Base-by-base conservation (phyloP, 2,888 invertebrate genomes). In the Crematogaster levior region DNA sequence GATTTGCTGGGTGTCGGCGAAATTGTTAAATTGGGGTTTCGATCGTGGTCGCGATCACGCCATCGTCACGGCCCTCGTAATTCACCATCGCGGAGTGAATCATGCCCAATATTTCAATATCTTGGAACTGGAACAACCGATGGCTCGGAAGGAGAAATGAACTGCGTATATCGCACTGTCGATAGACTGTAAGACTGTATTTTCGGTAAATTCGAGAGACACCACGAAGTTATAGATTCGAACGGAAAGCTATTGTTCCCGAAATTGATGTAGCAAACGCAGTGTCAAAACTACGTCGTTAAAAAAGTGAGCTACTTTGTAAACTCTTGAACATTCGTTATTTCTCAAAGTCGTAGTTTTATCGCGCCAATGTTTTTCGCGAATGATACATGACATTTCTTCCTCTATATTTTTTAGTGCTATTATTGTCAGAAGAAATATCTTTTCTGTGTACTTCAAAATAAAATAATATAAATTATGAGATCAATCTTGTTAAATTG, bases 51-150 rank as follows among this genome's bases (percentile, higher is more conserved):
- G 60, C 34, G 60, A 73, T 46, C 74, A 24, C 12, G 18, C 3
- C 24, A 18, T 74, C 37, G 60, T 74, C 61, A 27, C 27, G 18
- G 3, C 10, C 40, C 56, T 72, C 72, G 12, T 72, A 72, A 72
- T 56, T 61, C 34, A 60, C 34, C 10, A 74, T 21, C 21, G 24
- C 12, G 4, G 40, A 58, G 30, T 30, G 24, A 74, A 61, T 48
- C 60, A 21, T 46, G 46, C 60, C 21, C 34, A 21, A 74, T 61
- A 61, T 74, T 74, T 74, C 61, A 61, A 74, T 61, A 74, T 74
- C 61, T 48, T 34, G 61, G 34, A 12, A n/a, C 27, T 56, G 27
- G 40, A 72, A 48, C 74, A 24, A 48, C 21, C 46, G 60, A 73
- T 73, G 46, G 21, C 15, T 61, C 21, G 60, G 21, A 60, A 73